Percentiles rank a stretch among this genome's conserved stretches.
phyloP scores from a whole-genome alignment of 2,113 vertebrate genomes.

The Chlamydotis undulata region DNA sequence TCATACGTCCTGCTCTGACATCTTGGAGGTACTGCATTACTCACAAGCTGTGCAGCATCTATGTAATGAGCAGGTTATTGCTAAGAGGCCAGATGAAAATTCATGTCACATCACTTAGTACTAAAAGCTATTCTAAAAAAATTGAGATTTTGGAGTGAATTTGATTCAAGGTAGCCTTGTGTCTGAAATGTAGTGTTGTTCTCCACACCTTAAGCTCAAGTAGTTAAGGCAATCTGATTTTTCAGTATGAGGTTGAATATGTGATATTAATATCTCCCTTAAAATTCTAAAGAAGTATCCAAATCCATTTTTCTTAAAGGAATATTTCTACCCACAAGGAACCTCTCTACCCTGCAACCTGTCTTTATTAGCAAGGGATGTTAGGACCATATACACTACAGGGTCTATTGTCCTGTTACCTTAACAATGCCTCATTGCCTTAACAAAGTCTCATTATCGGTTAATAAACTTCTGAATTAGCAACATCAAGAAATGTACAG shows the following conservation, averaged over 20 bases:
- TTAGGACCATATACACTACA: not conserved
- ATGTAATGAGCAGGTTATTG: not conserved
- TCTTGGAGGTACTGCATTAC: not conserved
- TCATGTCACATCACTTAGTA: not conserved
- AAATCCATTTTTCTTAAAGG: not conserved
- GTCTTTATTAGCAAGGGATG: not conserved
- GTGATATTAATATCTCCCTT: not conserved
- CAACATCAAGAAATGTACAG: not conserved
- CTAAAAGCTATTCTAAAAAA: slow-evolving; percentile 8
- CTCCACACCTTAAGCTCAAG: not conserved
- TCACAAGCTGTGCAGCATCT: not conserved
- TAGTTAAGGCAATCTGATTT: not conserved
- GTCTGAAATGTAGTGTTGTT: not conserved
- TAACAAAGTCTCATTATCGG: not conserved
- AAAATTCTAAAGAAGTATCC: not conserved
- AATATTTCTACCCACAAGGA: not conserved
- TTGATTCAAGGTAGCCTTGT: not conserved
- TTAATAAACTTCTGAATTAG: not conserved
- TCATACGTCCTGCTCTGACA: not conserved
- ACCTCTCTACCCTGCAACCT: not conserved
- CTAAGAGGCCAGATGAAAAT: not conserved
- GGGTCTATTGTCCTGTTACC: not conserved
- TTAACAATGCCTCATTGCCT: not conserved
- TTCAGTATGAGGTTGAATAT: not conserved
- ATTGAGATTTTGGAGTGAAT: not conserved